Base-by-base conservation (phyloP, 2,797 vertebrate genomes). In the Brotula barbata region DNA sequence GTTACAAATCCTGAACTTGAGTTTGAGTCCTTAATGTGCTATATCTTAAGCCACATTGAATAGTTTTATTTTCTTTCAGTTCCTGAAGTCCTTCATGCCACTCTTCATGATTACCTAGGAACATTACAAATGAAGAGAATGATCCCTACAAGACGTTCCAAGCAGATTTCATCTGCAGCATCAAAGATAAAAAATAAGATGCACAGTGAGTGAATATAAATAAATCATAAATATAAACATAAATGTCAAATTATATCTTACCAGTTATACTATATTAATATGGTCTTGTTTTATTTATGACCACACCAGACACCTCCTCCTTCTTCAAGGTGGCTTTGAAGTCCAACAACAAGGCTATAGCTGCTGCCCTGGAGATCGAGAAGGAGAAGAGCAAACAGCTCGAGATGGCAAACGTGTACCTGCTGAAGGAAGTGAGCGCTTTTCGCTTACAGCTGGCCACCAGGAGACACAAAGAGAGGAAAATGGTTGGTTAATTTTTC, bases 301-400 rank as follows among this genome's bases (percentile, higher is more conserved):
- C 45, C 22, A 14, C 57, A 44, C 56, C 78, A 92, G 92, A 92
- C 63, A 89, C 89, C 2, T 92, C 91, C 5, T 91, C 89, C 37
- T 92, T 93, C 73, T 92, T 90, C 62, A 92, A 91, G 75, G 58
- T 89, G 15, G 92, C 91, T 2, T 46, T 93, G 62, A 92, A 92
- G 85, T 88, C 67, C 53, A 93, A 93, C 81, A 93, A 93, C 77
- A 91, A 87, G 64, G 90, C 88, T 12, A 51, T 93, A 33, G 91
- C 91, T 12, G 31, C 84, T 1, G 90, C 90, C 31, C 39, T 93
- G 60, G 80, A 63, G 25, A 76, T 71, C 1, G 85, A 92, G 73
- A 92, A 82, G 64, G 75, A 87, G 71, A 87, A 64, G 67, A 81
- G 75, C 71, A 64, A 74, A 48, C 78, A 85, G 39, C 75, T 90